Evolutionary conservation across 2,888 invertebrate genomes (phyloP).

Genomic region (Rhogogaster chlorosoma): DNA sequence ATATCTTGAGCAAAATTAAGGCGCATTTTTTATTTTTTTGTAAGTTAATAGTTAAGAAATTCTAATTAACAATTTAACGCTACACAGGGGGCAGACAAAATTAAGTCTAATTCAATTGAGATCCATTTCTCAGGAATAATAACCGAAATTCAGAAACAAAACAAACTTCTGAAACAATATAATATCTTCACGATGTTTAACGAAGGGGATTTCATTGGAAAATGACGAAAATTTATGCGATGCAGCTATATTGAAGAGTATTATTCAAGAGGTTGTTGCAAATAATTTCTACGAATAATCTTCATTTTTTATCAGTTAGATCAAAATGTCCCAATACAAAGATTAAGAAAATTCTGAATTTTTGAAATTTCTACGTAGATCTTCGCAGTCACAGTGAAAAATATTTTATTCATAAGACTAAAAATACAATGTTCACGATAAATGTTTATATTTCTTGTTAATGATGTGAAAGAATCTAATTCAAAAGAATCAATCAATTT

Average conservation of each 20-base stretch:
- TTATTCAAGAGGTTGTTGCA: not conserved
- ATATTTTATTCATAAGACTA: not conserved
- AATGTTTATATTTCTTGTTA: not conserved
- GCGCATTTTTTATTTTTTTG: not conserved
- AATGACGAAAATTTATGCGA: not conserved
- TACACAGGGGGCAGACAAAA: constrained; percentile 13
- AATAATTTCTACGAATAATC: constrained; percentile 1
- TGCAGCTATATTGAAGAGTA: not conserved
- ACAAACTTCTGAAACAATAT: not conserved
- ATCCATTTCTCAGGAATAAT: not conserved
- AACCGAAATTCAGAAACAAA: not conserved
- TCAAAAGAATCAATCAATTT: not conserved
- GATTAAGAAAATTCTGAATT: not conserved
- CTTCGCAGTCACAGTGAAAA: too few relatives aligned
- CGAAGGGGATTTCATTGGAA: not conserved
- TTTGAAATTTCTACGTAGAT: not conserved
- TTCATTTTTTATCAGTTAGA: not conserved
- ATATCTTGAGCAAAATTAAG: constrained; percentile 39
- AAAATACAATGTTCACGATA: not conserved
- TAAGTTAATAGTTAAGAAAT: not conserved
- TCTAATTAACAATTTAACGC: not conserved
- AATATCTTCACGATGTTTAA: not conserved
- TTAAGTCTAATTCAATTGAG: constrained; percentile 5
- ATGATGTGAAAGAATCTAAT: not conserved
- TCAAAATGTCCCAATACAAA: not conserved